Evolutionary conservation across 2,113 vertebrate genomes (phyloP), one percentile per base, ranked within the genome.

Genomic region (Mystacornis crossleyi): DNA sequence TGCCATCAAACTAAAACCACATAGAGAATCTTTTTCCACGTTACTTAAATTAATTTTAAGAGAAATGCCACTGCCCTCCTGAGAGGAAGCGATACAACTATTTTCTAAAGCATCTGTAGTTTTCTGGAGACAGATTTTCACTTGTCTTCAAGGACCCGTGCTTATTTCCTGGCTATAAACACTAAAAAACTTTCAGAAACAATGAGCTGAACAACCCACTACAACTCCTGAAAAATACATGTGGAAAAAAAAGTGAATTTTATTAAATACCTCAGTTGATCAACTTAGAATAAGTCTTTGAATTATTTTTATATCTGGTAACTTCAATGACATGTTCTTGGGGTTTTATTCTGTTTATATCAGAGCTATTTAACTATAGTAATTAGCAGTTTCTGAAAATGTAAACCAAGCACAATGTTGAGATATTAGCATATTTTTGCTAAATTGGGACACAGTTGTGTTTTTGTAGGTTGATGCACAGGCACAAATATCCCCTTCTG

Each of bases 391-490:
- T 65, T 83, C 54, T 33, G 64, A 28, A 34, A 66, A 38, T 4
- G 9, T 31, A 17, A 62, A 28, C 18, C 28, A 53, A 10, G 4
- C 16, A 23, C 23, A 8, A 4, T 1, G 2, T 6, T 18, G 75
- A 26, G 42, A 16, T 24, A 8, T 2, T 20, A 8, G 20, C 25
- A 16, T 7, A 7, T 43, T 42, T 8, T 19, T 45, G 33, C 45
- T 58, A 4, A 36, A 8, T 1, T 5, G 15, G 50, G 47, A 20
- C 36, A 29, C 12, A 14, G 0, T 1, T n/a, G 8, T 34, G 12
- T 0, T 42, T 67, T 12, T 40, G 20, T 19, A 6, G 1, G 2
- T 9, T 23, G 58, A 51, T 53, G 13, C 3, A 5, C 8, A 2
- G 20, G 31, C 48, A 45, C 40, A 29, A 53, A 12, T 12, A 18